Percentiles rank a stretch among this genome's conserved stretches.
phyloP scores from a whole-genome alignment of 2,888 invertebrate genomes.

The Lycia hirtaria region DNA sequence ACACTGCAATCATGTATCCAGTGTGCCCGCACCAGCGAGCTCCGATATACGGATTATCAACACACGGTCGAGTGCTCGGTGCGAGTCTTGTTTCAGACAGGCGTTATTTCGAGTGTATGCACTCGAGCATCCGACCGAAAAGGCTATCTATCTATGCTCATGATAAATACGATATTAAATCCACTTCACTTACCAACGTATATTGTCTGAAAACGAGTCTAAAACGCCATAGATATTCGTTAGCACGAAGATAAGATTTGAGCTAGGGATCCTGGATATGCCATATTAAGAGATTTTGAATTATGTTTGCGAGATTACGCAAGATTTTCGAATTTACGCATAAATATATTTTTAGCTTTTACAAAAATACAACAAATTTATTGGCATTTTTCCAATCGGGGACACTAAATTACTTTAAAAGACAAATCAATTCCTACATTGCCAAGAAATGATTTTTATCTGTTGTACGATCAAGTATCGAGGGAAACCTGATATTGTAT shows the following conservation, averaged over 20 bases:
- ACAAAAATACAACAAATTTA: too few species aligned
- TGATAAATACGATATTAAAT: slow-evolving; percentile 33
- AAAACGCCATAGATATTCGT: slow-evolving; percentile 11
- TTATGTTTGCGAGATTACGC: too few species aligned
- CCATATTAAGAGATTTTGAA: too few species aligned
- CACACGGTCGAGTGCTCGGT: slow-evolving; percentile 65
- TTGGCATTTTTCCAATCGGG: too few species aligned
- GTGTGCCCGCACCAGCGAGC: slow-evolving; percentile 35
- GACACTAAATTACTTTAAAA: too few species aligned
- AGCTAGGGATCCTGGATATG: too few species aligned
- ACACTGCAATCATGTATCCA: slow-evolving; percentile 47
- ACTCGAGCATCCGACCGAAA: slow-evolving; percentile 60
- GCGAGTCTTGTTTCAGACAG: slow-evolving; percentile 61
- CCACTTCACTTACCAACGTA: slow-evolving; percentile 16
- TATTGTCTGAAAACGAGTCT: slow-evolving; percentile 19
- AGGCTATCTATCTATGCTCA: slow-evolving; percentile 53
- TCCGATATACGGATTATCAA: slow-evolving; percentile 62
- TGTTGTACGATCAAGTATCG: too few species aligned
- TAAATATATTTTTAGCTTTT: too few species aligned
- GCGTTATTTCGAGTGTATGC: slow-evolving; percentile 64
- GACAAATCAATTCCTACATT: too few species aligned
- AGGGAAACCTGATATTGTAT: too few species aligned
- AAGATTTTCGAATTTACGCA: too few species aligned
- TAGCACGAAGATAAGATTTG: slow-evolving; percentile 28
- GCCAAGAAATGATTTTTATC: too few species aligned